Conservation (phyloP, 2,888 invertebrate species). For the Pristionchus maxplancki region DNA sequence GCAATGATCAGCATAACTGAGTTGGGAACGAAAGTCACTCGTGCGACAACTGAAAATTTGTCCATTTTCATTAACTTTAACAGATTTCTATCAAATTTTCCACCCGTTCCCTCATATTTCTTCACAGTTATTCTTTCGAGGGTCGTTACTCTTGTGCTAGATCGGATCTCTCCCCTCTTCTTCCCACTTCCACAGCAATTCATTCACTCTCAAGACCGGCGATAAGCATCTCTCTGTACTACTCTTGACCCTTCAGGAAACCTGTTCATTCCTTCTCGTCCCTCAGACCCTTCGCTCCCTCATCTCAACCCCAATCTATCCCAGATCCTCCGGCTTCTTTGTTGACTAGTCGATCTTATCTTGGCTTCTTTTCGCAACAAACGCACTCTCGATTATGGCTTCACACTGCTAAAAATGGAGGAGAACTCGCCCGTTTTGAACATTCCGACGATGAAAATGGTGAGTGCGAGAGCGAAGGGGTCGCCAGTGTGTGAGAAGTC, state of each 20-base stretch:
- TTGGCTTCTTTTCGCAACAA: background rate
- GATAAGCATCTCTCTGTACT: constrained; percentile 38
- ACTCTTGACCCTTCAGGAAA: constrained; percentile 43
- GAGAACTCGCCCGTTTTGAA: constrained; percentile 39
- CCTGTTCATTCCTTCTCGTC: constrained; percentile 12
- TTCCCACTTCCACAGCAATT: constrained; percentile 1
- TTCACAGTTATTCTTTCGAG: background rate
- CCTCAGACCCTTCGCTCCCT: background rate
- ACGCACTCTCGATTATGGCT: background rate
- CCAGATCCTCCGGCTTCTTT: background rate
- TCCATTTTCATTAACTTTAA: background rate
- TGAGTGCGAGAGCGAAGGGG: constrained; percentile 44
- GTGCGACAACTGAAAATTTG: constrained; percentile 46
- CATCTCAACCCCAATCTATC: background rate
- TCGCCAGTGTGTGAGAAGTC: constrained; percentile 53
- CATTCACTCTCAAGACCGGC: constrained; percentile 12
- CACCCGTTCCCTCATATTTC: background rate
- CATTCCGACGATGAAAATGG: constrained; percentile 44
- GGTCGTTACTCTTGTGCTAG: constrained; percentile 6
- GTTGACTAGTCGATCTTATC: constrained; percentile 25
- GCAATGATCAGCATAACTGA: constrained; percentile 33
- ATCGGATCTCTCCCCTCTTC: constrained; percentile 1
- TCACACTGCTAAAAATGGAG: background rate
- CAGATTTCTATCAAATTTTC: background rate
- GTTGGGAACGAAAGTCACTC: constrained; percentile 45